A percentile compares a stretch with the other conserved stretches of the same genome.
These are phyloP conservation scores for Drosophila varians DNA, from an alignment of 1,140 invertebrate species.

Conservation along the genomic window DNA sequence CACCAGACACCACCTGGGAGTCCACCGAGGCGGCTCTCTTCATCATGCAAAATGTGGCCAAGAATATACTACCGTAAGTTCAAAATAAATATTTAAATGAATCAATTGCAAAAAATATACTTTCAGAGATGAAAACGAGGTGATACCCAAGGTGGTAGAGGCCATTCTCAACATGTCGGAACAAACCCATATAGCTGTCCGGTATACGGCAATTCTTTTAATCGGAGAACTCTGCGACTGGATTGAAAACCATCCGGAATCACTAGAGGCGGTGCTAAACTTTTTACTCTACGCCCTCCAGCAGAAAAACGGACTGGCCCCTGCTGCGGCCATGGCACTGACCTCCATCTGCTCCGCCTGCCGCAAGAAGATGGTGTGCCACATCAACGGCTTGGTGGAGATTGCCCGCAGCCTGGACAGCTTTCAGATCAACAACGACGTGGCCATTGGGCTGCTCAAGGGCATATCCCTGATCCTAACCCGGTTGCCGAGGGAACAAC, in stretches of 20 bases:
- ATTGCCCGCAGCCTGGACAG: conserved; percentile 91
- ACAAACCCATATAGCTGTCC: conserved; percentile 93
- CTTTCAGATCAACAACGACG: conserved; percentile 91
- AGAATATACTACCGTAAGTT: conserved; percentile 97
- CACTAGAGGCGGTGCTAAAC: conserved; percentile 91
- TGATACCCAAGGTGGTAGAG: conserved; percentile 96
- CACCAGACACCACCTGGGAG: conserved; percentile 92
- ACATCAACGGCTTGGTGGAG: conserved; percentile 92
- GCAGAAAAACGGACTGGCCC: conserved; percentile 88
- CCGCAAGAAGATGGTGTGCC: conserved; percentile 90
- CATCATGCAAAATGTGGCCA: conserved; percentile 97
- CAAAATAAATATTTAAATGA: not conserved
- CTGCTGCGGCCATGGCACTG: conserved; percentile 89
- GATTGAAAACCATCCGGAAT: conserved; percentile 94
- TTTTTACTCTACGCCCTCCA: conserved; percentile 90
- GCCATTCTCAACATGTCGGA: conserved; percentile 94
- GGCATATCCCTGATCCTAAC: conserved; percentile 89
- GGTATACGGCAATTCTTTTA: conserved; percentile 94
- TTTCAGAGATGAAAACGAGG: conserved; percentile 93
- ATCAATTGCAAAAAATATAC: not conserved
- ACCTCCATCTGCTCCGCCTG: conserved; percentile 90
- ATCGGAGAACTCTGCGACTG: conserved; percentile 97
- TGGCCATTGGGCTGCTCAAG: conserved; percentile 92
- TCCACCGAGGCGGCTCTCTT: conserved; percentile 97
- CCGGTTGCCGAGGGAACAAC: conserved; percentile 86